Evolutionary conservation across 2,797 vertebrate genomes (phyloP).

Genomic region (Perodicticus potto): DNA sequence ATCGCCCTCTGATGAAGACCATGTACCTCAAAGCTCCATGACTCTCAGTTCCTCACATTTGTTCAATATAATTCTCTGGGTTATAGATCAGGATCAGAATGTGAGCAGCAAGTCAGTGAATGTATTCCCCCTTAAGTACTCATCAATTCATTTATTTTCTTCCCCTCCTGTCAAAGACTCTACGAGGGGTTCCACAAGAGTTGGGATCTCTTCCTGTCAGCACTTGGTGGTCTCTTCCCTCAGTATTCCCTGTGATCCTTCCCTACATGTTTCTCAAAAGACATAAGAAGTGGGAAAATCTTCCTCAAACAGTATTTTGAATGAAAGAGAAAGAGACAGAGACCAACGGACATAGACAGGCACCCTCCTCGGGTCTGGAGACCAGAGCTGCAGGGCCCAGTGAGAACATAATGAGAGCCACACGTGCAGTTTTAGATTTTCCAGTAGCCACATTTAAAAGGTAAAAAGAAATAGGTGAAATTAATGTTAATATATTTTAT

Average conservation of each 20-base stretch:
- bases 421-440: neutral
- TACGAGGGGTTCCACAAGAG: neutral
- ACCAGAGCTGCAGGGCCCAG: neutral
- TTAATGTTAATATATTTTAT: slow-evolving; percentile 64
- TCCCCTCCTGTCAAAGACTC: neutral
- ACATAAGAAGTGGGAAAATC: neutral
- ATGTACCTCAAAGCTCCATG: neutral
- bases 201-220: neutral
- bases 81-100: neutral
- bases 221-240: neutral
- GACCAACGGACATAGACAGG: neutral
- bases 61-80: neutral
- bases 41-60: neutral
- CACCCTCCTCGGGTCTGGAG: neutral
- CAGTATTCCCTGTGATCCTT: neutral
- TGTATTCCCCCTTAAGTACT: neutral
- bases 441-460: neutral
- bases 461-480: neutral
- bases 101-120: neutral
- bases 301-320: neutral
- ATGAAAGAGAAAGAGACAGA: slow-evolving; percentile 15
- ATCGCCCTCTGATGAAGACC: neutral
- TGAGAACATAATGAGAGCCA: neutral
- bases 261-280: neutral
- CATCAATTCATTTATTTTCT: neutral